Base-by-base conservation (phyloP, 2,797 vertebrate species). In the Spinus pinus region DNA sequence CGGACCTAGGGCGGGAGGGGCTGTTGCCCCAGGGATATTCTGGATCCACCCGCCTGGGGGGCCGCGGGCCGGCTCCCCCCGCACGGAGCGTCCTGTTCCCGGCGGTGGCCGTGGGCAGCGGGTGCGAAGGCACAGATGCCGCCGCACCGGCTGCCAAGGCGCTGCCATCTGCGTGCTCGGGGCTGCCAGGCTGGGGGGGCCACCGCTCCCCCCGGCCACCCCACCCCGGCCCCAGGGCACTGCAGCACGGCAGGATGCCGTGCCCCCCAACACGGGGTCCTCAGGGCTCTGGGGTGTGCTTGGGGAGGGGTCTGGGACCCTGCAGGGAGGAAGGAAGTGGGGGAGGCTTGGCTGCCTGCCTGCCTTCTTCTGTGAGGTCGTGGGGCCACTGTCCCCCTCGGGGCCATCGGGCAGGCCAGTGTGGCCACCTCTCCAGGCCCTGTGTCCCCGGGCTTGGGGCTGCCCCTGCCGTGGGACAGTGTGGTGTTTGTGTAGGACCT, bases 161-260 rank as follows among this genome's bases (percentile, higher is more conserved):
- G 9, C 88, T 88, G 90, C 95, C 96, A 96, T 96, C 96, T 96
- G 95, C 51, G 86, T 82, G 81, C 27, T 4, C 16, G 8, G 82
- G 62, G 90, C 90, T 93, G 95, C 86, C 95, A 96, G 92, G 94
- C 70, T 42, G 73, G 67, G 91, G 88, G 79, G 53, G 73, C 37
- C 56, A 4, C 15, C 3, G 1, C 70, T 28, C 9, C 50, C 50
- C n/a, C 22, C 8, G 3, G 47, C 42, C 42, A 30, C 69, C 88
- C 65, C 65, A 49, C 42, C 65, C 30, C 10, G 3, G 51, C 91
- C 39, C 51, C 1, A 2, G 74, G 65, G 61, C 60, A 17, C 51
- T 83, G 81, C 81, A 49, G 88, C 28, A 1, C 20, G 71, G 41
- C 14, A 12, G 81, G 81, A 22, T 13, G 56, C 39, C 15, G 39